Evolutionary conservation across 2,113 vertebrate genomes (phyloP).

Genomic region (Odontesthes bonariensis): DNA sequence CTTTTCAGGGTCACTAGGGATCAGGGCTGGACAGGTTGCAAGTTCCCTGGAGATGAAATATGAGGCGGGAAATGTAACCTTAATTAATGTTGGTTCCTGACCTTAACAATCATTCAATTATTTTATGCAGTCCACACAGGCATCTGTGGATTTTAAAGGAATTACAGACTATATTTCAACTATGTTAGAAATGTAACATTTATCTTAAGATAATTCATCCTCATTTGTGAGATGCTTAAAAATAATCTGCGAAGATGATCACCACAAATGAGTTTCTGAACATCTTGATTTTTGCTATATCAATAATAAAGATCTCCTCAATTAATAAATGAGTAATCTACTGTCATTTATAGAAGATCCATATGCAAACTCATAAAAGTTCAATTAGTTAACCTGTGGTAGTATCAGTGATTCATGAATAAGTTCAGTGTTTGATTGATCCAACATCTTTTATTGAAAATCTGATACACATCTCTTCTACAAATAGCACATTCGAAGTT

Average conservation of each 20-base stretch:
- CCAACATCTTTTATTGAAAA: conserved; percentile 1
- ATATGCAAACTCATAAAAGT: not conserved
- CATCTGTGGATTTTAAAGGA: not conserved
- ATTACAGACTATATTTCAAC: too few relatives aligned
- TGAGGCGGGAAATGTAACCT: not conserved
- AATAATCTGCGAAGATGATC: not conserved
- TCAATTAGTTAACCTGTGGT: not conserved
- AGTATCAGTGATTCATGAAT: not conserved
- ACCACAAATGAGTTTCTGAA: not conserved
- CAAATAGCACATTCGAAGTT: not conserved
- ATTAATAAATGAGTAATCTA: too few relatives aligned
- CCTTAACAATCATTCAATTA: not conserved
- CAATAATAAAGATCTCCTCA: not conserved
- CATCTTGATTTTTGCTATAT: not conserved
- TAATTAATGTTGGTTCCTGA: not conserved
- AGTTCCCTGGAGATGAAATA: too few relatives aligned
- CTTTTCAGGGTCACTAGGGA: not conserved
- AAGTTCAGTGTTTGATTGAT: not conserved
- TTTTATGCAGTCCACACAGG: not conserved
- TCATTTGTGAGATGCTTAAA: not conserved
- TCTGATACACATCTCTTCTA: not conserved
- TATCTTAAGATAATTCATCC: not conserved
- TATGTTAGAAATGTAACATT: too few relatives aligned
- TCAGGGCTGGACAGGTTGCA: too few relatives aligned
- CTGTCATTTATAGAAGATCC: too few relatives aligned